A percentile compares a stretch with the other conserved stretches of the same genome.
phyloP scores from a whole-genome alignment of 2,113 vertebrate species.

The Siniperca knerii region DNA sequence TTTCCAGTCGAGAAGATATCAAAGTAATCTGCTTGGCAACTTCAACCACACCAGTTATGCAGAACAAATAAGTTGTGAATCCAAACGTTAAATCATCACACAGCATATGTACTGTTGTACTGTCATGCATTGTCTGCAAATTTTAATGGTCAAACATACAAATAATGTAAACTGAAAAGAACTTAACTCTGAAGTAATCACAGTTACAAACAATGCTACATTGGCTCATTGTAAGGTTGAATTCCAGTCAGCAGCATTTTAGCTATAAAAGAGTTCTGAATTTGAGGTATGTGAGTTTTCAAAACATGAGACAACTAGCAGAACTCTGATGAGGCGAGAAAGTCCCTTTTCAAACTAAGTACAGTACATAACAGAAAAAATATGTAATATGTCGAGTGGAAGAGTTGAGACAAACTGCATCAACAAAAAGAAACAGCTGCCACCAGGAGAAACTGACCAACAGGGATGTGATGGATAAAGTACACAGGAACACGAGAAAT shows the following conservation, averaged over 20 bases:
- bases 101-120: not conserved
- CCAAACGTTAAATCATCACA: not conserved
- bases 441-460: no score
- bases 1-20: not conserved
- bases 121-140: not conserved
- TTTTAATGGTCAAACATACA: not conserved
- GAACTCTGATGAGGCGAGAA: not conserved
- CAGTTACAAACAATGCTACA: not conserved
- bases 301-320: not conserved
- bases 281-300: conserved; percentile 9
- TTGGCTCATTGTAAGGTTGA: not conserved
- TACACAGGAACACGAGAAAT: no score
- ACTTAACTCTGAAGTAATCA: not conserved
- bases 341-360: not conserved
- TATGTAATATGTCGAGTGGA: not conserved
- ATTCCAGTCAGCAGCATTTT: conserved; percentile 16
- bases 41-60: not conserved
- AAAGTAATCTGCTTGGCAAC: not conserved
- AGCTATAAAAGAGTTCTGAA: not conserved
- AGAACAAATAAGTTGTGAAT: not conserved
- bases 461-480: no score
- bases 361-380: not conserved
- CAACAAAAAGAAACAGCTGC: no score
- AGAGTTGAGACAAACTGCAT: not conserved
- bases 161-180: not conserved